These are phyloP conservation scores for Lapara coniferarum DNA, from an alignment of 2,888 invertebrate species.

Conservation along the genomic window DNA sequence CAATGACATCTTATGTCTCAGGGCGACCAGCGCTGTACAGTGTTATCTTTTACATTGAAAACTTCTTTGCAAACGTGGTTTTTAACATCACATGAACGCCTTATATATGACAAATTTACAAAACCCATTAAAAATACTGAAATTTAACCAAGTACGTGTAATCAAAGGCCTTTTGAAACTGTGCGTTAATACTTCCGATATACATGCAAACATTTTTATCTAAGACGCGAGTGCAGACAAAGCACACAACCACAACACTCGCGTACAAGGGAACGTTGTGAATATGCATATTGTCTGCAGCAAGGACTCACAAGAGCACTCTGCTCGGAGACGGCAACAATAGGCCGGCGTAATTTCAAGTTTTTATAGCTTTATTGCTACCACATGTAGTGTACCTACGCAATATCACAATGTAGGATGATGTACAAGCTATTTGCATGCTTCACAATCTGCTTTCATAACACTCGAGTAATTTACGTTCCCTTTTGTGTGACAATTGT, in stretches of 20 bases:
- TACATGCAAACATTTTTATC: slow-evolving; percentile 17
- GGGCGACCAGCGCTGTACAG: not conserved
- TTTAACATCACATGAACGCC: too few species aligned
- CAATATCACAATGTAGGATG: slow-evolving; percentile 27
- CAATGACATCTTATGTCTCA: not conserved
- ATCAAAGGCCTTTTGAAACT: not conserved
- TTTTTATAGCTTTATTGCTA: slow-evolving; percentile 57
- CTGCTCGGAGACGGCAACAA: slow-evolving; percentile 54
- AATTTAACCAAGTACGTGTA: not conserved
- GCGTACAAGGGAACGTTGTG: slow-evolving; percentile 43
- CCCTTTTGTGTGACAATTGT: slow-evolving; percentile 20
- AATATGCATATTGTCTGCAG: slow-evolving; percentile 74
- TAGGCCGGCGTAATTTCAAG: slow-evolving; percentile 62
- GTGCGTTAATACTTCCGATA: slow-evolving; percentile 8
- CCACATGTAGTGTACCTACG: slow-evolving; percentile 31
- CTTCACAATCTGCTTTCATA: slow-evolving; percentile 22
- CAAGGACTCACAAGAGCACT: slow-evolving; percentile 59
- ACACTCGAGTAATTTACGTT: slow-evolving; percentile 10
- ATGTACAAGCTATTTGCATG: slow-evolving; percentile 27
- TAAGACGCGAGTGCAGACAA: slow-evolving; percentile 15
- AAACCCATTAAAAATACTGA: not conserved
- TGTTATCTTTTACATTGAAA: too few species aligned
- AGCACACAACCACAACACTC: slow-evolving; percentile 24
- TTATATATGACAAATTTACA: too few species aligned
- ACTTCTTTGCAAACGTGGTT: too few species aligned